phyloP scores from a whole-genome alignment of 2,113 vertebrate species.

The Sterrhoptilus dennistouni region DNA sequence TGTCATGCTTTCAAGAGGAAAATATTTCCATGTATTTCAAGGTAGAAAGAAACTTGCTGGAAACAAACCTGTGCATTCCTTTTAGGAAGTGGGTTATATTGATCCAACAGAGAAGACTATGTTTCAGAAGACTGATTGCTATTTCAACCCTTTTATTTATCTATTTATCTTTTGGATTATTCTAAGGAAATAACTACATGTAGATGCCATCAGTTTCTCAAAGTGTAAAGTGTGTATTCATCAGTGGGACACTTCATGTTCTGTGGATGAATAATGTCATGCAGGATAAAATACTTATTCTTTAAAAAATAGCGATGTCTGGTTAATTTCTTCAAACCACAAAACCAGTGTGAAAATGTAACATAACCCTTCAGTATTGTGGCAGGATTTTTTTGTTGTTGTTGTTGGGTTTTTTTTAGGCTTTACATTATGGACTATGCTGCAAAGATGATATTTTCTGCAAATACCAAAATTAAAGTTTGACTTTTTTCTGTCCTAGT shows the following conservation, averaged over 20 bases:
- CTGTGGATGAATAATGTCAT: not conserved
- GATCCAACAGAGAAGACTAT: not conserved
- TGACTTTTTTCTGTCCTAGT: not conserved
- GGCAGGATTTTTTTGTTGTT: not conserved
- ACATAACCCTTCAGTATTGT: not conserved
- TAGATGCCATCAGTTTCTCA: not conserved
- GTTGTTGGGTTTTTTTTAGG: not conserved
- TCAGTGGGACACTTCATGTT: not conserved
- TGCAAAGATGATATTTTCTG: not conserved
- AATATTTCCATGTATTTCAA: not conserved
- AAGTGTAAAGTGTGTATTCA: not conserved
- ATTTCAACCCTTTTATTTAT: not conserved
- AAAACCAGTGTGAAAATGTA: not conserved
- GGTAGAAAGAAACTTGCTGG: not conserved
- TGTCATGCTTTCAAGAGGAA: not conserved
- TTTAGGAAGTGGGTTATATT: not conserved
- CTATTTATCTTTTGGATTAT: not conserved
- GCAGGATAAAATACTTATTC: not conserved
- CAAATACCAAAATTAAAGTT: not conserved
- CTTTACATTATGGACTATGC: not conserved
- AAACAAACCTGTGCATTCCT: not conserved
- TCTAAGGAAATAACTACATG: not conserved
- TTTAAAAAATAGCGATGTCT: not conserved
- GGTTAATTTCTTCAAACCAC: not conserved
- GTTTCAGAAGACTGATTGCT: not conserved